Evolutionary conservation across 2,797 vertebrate genomes (phyloP), one percentile per base, ranked within the genome.

Genomic region (Pangasius djambal): DNA sequence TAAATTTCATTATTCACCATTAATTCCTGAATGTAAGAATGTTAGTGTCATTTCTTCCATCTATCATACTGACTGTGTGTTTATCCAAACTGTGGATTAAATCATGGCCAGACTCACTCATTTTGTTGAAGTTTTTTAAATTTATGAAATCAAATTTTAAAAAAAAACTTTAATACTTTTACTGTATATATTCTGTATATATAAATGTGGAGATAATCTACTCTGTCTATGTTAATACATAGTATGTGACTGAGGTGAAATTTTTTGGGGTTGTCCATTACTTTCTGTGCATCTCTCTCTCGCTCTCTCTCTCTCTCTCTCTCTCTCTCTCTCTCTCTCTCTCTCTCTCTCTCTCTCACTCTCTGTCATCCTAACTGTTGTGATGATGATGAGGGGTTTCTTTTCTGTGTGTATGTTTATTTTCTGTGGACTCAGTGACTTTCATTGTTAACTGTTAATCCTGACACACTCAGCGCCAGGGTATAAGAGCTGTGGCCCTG

Each of bases 391-490:
- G 94, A 78, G 70, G 93, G 90, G 87, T 88, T 96, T 95, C 94
- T 96, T 96, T 95, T 96, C 91, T 89, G 84, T 10, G 6, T 57
- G 37, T 93, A 94, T 94, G 74, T 84, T n/a, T 31, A 20, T n/a
- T 13, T 72, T 74, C 34, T 31, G 34, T 96, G 94, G 95, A 94
- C 94, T 95, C 95, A 94, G 96, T 95, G 93, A 90, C 92, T 96
- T 96, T 93, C 89, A 93, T 96, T 97, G 95, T 95, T 91, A 92
- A 28, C 52, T 63, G 10, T 52, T 97, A 96, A 97, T 96, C 96
- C 95, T 92, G 90, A 93, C 91, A 92, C 93, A 82, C 89, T 94
- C 94, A 86, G 93, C 94, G 95, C 96, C 96, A 96, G 96, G 89
- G 94, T 97, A 97, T 97, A 97, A 95, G 94, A 96, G 89, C 91